Percentiles rank a stretch among this genome's conserved stretches.
phyloP scores from a whole-genome alignment of 2,113 vertebrate genomes.

The Centropus bengalensis region DNA sequence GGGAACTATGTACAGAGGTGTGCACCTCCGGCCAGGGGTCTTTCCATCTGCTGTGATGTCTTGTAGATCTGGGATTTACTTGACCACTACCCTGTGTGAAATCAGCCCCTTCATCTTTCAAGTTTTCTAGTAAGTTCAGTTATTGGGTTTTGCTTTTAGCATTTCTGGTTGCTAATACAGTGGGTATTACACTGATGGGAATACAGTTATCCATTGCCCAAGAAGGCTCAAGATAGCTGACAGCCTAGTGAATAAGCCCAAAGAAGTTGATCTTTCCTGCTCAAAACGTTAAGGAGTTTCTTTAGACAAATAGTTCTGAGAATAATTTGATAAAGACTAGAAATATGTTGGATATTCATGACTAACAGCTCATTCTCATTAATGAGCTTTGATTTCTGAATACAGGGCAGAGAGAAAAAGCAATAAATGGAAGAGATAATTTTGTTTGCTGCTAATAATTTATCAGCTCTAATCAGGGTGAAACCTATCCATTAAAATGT shows the following conservation, averaged over 20 bases:
- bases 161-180: not conserved
- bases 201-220: rapidly evolving
- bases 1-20: not conserved
- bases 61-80: not conserved
- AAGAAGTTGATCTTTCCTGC: not conserved
- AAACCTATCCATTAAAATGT: constrained; percentile 56
- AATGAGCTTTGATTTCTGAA: constrained; percentile 14
- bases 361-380: not conserved
- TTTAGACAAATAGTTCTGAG: not conserved
- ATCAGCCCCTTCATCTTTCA: not conserved
- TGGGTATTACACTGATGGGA: too few species aligned
- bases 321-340: not conserved
- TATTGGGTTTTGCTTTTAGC: not conserved
- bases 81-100: not conserved
- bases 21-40: rapidly evolving
- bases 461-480: constrained; percentile 44
- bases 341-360: not conserved
- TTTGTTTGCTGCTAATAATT: constrained; percentile 49
- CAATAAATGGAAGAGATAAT: constrained; percentile 10
- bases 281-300: not conserved
- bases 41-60: not conserved
- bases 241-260: not conserved
- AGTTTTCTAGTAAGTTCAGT: not conserved
- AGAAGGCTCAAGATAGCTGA: not conserved
- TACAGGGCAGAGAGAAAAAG: not conserved